A percentile compares a stretch with the other conserved stretches of the same genome.
phyloP scores from a whole-genome alignment of 1,140 invertebrate species.

The Polypedilum pembai region DNA sequence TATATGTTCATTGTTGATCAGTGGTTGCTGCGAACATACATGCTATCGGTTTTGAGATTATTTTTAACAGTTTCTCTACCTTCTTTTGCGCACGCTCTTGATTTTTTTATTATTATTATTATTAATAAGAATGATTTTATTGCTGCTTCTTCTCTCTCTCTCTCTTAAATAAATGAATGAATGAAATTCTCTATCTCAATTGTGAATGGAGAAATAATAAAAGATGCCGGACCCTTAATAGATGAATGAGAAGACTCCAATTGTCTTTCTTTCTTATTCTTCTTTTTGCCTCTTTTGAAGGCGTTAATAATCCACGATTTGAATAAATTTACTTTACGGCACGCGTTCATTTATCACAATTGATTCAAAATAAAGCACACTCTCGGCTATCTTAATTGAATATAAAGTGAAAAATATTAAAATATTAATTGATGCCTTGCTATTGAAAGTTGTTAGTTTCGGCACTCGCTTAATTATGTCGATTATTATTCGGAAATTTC shows the following conservation, averaged over 20 bases:
- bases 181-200: neutral
- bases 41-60: neutral
- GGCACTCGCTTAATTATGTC: neutral
- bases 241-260: conserved; percentile 8
- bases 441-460: conserved; percentile 6
- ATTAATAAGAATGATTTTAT: conserved; percentile 20
- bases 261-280: neutral
- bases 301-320: conserved; percentile 1
- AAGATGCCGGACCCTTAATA: neutral
- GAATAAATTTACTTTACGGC: conserved; percentile 10
- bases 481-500: too few relatives aligned
- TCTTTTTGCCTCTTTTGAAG: neutral
- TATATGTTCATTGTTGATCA: neutral
- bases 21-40: neutral
- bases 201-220: too few relatives aligned
- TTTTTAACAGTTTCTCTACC: conserved; percentile 6
- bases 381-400: neutral
- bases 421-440: neutral
- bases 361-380: neutral
- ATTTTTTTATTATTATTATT: conserved; percentile 15
- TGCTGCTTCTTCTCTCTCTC: conserved; percentile 5
- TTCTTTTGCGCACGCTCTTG: conserved; percentile 3
- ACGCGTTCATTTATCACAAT: conserved; percentile 17
- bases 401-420: conserved; percentile 20
- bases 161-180: neutral